phyloP scores from a whole-genome alignment of 2,888 invertebrate species.

The Plebejus argus region DNA sequence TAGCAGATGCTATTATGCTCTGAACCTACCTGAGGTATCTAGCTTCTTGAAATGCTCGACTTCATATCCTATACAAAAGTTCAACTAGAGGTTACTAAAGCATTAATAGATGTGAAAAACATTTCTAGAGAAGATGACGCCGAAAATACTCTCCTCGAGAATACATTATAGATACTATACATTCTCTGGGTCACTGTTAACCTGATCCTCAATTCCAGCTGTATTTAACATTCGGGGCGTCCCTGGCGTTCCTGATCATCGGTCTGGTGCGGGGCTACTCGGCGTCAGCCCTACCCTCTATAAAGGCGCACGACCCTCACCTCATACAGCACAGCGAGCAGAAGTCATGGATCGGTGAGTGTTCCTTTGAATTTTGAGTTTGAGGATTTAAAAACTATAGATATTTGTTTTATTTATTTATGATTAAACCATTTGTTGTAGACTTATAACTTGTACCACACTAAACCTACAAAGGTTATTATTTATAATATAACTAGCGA shows the following conservation, averaged over 20 bases:
- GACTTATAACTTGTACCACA: too few relatives aligned
- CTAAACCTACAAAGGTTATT: too few relatives aligned
- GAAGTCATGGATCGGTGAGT: conserved; percentile 80
- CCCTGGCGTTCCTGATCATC: conserved; percentile 80
- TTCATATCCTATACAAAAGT: neutral
- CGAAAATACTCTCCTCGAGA: neutral
- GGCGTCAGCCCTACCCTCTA: conserved; percentile 80
- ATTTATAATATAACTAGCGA: too few relatives aligned
- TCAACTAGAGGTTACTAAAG: too few relatives aligned
- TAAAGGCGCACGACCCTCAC: conserved; percentile 63
- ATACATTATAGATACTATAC: too few relatives aligned
- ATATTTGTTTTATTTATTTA: neutral
- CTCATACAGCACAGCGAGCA: conserved; percentile 71
- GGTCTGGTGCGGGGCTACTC: conserved; percentile 82
- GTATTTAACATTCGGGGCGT: conserved; percentile 80
- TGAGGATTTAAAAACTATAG: neutral
- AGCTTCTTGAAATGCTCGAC: too few relatives aligned
- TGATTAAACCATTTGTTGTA: too few relatives aligned
- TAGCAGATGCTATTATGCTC: too few relatives aligned
- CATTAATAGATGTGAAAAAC: neutral
- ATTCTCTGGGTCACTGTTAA: neutral
- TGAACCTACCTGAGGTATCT: too few relatives aligned
- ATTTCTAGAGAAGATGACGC: too few relatives aligned
- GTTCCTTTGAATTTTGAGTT: neutral
- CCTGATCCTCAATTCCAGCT: conserved; percentile 56